Evolutionary conservation across 2,797 vertebrate genomes (phyloP).

Genomic region (Parotocinclus haroldoi): DNA sequence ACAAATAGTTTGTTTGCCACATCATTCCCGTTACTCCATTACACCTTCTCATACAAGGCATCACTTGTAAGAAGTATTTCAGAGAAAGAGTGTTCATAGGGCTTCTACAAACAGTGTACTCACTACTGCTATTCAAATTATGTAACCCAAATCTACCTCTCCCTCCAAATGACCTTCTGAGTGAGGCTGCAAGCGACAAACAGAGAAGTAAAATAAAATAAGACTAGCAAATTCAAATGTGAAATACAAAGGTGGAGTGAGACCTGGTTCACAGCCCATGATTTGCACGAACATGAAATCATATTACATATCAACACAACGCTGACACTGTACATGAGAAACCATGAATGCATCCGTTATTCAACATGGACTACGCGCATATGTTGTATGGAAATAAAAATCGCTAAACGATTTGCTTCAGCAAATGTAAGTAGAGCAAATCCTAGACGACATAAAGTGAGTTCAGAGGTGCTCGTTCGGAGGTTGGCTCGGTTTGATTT

Average conservation of each 20-base stretch:
- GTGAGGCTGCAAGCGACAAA: constrained; percentile 88
- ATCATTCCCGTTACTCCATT: constrained; percentile 14
- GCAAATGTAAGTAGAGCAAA: constrained; percentile 5
- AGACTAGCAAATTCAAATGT: constrained; percentile 64
- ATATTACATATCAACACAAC: constrained; percentile 32
- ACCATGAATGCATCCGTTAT: not conserved
- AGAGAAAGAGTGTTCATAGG: constrained; percentile 54
- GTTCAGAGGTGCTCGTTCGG: constrained; percentile 40
- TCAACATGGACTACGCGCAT: not conserved
- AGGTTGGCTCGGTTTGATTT: constrained; percentile 49
- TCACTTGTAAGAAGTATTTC: constrained; percentile 6
- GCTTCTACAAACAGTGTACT: constrained; percentile 73
- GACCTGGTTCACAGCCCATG: constrained; percentile 48
- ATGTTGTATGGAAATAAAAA: constrained; percentile 1
- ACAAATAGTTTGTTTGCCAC: not conserved
- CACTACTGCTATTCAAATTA: constrained; percentile 83
- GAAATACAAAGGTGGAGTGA: constrained; percentile 53
- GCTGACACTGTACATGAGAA: constrained; percentile 17
- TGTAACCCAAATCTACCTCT: constrained; percentile 90
- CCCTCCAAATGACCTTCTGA: constrained; percentile 88
- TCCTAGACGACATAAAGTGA: constrained; percentile 46
- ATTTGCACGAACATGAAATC: constrained; percentile 37
- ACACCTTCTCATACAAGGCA: constrained; percentile 30
- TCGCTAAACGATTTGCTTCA: constrained; percentile 12
- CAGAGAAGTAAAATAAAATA: constrained; percentile 76